Conservation (phyloP, 1,140 invertebrate species). For the Hyphantria cunea region DNA sequence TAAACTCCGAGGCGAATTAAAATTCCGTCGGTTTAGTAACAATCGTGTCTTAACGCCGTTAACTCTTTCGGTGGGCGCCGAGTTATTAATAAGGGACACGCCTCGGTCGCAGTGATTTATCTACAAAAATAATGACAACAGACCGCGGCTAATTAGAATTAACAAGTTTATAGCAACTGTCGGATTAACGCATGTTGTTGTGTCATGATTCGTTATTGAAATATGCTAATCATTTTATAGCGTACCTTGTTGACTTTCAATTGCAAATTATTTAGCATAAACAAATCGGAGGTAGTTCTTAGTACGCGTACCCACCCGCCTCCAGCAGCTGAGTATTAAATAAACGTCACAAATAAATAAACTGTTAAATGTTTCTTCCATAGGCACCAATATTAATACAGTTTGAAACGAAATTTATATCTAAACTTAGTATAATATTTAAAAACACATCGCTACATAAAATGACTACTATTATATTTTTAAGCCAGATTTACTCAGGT, state of each 20-base stretch:
- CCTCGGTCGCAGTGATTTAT: conserved; percentile 49
- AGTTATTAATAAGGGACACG: conserved; percentile 66
- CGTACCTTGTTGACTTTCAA: conserved; percentile 53
- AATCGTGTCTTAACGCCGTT: conserved; percentile 67
- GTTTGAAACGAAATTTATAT: conserved; percentile 64
- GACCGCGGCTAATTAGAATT: conserved; percentile 51
- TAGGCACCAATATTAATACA: conserved; percentile 64
- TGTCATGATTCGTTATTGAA: conserved; percentile 57
- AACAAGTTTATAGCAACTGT: conserved; percentile 47
- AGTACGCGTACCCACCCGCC: conserved; percentile 36
- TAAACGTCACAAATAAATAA: conserved; percentile 62
- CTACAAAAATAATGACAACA: conserved; percentile 58
- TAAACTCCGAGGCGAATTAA: conserved; percentile 75
- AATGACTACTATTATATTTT: too few species aligned
- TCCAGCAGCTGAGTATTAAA: conserved; percentile 44
- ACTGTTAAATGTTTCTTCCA: conserved; percentile 55
- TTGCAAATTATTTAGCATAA: conserved; percentile 72
- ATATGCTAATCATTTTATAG: conserved; percentile 75
- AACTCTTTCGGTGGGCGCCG: conserved; percentile 57
- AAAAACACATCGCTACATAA: conserved; percentile 59
- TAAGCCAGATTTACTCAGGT: conserved; percentile 43
- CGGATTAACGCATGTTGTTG: conserved; percentile 40
- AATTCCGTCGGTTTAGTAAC: conserved; percentile 75
- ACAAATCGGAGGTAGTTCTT: conserved; percentile 56
- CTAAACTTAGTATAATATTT: too few species aligned